Evolutionary conservation across 37 sponge, comb jelly and placozoan species (phyloP).

Genomic region (Chondrosia reniformis): DNA sequence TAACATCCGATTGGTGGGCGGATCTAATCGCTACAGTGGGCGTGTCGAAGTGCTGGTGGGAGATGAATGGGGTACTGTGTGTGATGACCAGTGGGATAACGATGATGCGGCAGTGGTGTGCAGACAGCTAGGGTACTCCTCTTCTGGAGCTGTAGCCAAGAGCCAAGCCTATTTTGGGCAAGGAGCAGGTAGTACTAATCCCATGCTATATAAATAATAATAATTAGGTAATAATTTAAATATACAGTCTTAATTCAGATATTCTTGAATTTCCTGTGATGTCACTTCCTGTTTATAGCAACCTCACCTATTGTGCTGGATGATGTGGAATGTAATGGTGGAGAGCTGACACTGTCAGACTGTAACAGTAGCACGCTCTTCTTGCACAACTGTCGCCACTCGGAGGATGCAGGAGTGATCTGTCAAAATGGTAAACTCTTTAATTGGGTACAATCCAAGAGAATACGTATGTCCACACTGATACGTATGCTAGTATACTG

Average conservation of each 20-base stretch:
- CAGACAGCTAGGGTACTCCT: conserved; percentile 16
- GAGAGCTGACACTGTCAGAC: conserved; percentile 43
- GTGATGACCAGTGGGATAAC: conserved; percentile 7
- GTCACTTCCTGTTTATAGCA: neutral
- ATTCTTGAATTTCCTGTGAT: no score
- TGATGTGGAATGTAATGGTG: conserved; percentile 42
- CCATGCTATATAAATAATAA: no score
- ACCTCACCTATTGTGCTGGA: conserved; percentile 43
- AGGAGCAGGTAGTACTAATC: neutral
- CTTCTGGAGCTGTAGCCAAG: conserved; percentile 20
- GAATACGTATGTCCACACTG: no score
- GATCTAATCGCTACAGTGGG: neutral
- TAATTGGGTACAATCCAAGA: no score
- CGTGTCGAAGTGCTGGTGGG: conserved; percentile 18
- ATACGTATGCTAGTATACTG: no score
- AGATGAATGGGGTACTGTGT: conserved; percentile 21
- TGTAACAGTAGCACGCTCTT: conserved; percentile 27
- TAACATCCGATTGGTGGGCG: conserved; percentile 22
- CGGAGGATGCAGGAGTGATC: conserved; percentile 48
- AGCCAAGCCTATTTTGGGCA: conserved; percentile 28
- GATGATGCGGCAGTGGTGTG: conserved; percentile 15
- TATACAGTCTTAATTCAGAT: no score
- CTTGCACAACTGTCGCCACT: conserved; percentile 47
- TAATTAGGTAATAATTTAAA: no score
- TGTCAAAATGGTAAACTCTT: conserved; percentile 27